Conservation (phyloP, 2,797 vertebrate genomes). For the Cyclopterus lumpus region DNA sequence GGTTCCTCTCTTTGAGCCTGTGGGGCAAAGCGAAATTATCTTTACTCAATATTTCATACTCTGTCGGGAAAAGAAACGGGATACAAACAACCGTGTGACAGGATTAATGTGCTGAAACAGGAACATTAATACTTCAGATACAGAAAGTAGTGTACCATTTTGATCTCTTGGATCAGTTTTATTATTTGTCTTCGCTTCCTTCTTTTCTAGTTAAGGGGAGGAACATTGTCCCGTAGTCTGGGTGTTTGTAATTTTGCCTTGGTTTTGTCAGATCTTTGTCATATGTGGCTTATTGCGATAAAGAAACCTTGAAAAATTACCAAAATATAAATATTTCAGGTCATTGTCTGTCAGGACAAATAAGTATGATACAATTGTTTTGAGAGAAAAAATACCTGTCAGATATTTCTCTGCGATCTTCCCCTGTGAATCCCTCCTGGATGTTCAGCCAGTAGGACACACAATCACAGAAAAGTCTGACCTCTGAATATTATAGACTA, state of each 20-base stretch:
- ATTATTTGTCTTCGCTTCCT: not conserved
- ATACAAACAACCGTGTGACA: not conserved
- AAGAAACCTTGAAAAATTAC: too few species aligned
- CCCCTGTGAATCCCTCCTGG: not conserved
- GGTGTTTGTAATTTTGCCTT: not conserved
- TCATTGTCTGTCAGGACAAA: too few species aligned
- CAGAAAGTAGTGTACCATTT: not conserved
- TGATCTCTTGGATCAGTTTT: not conserved
- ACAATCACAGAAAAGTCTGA: not conserved
- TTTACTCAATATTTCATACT: conserved; percentile 3
- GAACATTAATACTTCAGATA: not conserved
- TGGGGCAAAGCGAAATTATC: not conserved
- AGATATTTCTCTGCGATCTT: not conserved
- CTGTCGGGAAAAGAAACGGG: not conserved
- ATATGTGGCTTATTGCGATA: not conserved
- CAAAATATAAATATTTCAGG: too few species aligned
- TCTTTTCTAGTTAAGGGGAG: not conserved
- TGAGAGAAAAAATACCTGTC: too few species aligned
- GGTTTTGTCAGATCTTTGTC: not conserved
- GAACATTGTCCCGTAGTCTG: not conserved
- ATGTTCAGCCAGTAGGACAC: not conserved
- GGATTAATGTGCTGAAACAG: not conserved
- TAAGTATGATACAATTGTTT: too few species aligned
- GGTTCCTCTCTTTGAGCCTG: not conserved
- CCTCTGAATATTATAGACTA: not conserved